A percentile compares a stretch with the other conserved stretches of the same genome.
phyloP scores from a whole-genome alignment of 2,113 vertebrate genomes.

The Passer montanus region DNA sequence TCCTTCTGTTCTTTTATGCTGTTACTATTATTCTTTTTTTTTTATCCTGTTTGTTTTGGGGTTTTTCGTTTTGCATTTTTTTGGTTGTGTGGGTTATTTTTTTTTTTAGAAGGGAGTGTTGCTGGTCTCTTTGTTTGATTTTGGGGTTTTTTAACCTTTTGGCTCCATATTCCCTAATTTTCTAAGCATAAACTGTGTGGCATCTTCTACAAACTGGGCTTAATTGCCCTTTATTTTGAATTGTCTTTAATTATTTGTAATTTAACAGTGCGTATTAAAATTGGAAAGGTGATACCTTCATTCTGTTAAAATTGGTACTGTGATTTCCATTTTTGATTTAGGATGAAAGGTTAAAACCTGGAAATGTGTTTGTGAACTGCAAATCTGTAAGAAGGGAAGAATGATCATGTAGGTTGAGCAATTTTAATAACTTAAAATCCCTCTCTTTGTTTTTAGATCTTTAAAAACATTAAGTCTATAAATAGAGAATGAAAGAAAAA shows the following conservation, averaged over 20 bases:
- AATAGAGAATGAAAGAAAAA: neutral
- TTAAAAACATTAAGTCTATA: neutral
- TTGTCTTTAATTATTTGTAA: neutral
- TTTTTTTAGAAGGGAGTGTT: fast-evolving
- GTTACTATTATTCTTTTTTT: neutral
- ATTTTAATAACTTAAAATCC: neutral
- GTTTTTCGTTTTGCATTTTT: neutral
- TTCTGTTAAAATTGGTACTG: neutral
- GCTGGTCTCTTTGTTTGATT: neutral
- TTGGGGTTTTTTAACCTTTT: neutral
- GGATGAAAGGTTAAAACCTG: neutral
- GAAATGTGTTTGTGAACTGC: neutral
- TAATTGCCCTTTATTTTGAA: neutral
- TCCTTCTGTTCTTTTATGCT: neutral
- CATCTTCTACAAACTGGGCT: neutral
- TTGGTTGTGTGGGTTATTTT: neutral
- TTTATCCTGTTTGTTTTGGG: neutral
- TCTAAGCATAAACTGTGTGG: neutral
- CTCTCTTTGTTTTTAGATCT: neutral
- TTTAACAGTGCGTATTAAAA: neutral
- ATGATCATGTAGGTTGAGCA: neutral
- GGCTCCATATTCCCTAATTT: neutral
- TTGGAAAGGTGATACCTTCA: neutral
- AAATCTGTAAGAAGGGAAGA: neutral
- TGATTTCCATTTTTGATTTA: neutral